Evolutionary conservation across 2,113 vertebrate species (phyloP).

Genomic region (Misgurnus mizolepis): DNA sequence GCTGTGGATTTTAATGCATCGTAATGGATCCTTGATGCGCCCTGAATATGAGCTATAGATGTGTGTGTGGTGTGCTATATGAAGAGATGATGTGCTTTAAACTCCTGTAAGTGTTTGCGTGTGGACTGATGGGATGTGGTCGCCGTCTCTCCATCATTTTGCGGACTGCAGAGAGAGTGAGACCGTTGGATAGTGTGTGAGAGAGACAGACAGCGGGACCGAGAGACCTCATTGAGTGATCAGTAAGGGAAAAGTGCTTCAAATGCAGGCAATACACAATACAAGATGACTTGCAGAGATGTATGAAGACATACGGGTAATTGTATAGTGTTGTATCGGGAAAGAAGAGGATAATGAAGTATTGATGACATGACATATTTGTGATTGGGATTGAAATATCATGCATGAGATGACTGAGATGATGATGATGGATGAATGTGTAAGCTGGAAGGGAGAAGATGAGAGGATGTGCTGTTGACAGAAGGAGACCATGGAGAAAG

Average conservation of each 20-base stretch:
- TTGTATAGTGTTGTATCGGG: too few species aligned
- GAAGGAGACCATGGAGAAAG: background rate
- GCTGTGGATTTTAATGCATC: slow-evolving; percentile 47
- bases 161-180: slow-evolving; percentile 27
- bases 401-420: background rate
- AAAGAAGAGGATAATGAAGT: too few species aligned
- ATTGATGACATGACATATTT: background rate
- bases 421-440: background rate
- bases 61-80: slow-evolving; percentile 17
- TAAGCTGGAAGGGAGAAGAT: background rate
- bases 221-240: background rate
- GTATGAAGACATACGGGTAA: background rate
- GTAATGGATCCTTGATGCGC: slow-evolving; percentile 36
- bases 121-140: slow-evolving; percentile 7
- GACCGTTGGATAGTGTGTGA: background rate
- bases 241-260: slow-evolving; percentile 7
- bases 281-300: background rate
- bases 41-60: background rate
- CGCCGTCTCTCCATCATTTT: slow-evolving; percentile 23
- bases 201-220: background rate
- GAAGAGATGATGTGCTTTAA: slow-evolving; percentile 4
- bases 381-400: background rate
- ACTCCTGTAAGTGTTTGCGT: slow-evolving; percentile 20
- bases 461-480: background rate
- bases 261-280: background rate